These are phyloP conservation scores for Nothocercus nigrocapillus DNA, from an alignment of 2,113 vertebrate species.

Conservation along the genomic window DNA sequence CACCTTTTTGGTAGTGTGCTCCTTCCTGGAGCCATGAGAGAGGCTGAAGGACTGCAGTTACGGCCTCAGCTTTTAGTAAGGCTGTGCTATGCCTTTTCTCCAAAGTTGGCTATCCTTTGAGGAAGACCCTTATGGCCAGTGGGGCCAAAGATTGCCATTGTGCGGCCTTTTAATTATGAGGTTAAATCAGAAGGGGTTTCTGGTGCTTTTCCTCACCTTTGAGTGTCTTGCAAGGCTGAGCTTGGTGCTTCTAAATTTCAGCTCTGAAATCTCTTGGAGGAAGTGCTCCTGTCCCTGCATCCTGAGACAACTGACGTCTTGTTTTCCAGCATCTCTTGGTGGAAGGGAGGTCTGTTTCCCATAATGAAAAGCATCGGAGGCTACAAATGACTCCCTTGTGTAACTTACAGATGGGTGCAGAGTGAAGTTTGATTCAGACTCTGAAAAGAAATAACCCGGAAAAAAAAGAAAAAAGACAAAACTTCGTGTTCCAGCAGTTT, in stretches of 20 bases:
- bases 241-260: background rate
- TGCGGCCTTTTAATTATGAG: background rate
- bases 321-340: background rate
- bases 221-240: background rate
- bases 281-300: rapidly evolving
- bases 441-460: background rate
- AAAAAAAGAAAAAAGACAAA: background rate
- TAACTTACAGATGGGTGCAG: slow-evolving; percentile 25
- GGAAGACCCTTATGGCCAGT: background rate
- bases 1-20: background rate
- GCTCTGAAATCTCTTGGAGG: background rate
- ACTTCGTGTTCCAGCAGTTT: background rate
- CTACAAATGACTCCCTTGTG: background rate
- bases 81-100: background rate
- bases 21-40: background rate
- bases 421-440: background rate
- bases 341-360: slow-evolving; percentile 13
- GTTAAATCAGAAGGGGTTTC: background rate
- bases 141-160: background rate
- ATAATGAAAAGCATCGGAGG: background rate
- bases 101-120: background rate
- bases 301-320: background rate
- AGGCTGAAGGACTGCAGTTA: background rate
- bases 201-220: background rate
- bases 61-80: background rate